phyloP scores from a whole-genome alignment of 2,113 vertebrate species.

The Malurus alboscapulatus region DNA sequence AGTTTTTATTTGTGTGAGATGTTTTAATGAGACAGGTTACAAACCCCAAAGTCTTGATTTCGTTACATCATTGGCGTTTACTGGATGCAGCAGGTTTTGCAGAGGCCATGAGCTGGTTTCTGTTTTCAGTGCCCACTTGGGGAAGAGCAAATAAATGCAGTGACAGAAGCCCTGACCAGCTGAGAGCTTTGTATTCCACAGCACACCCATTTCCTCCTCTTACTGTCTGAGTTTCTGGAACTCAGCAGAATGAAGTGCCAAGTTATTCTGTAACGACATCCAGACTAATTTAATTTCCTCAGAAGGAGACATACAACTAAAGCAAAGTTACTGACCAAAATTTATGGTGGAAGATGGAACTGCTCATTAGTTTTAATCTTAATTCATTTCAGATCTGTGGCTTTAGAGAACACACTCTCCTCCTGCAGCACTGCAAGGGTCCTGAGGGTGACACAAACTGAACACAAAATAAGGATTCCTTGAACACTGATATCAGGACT shows the following conservation, averaged over 20 bases:
- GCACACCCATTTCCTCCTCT: neutral
- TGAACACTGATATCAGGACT: neutral
- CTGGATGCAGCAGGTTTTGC: neutral
- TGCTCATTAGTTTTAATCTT: neutral
- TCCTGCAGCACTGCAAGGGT: constrained; percentile 72
- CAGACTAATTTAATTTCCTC: neutral
- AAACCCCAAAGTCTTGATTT: neutral
- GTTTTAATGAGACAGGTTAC: neutral
- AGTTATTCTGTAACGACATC: neutral
- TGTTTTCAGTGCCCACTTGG: neutral
- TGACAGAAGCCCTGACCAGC: neutral
- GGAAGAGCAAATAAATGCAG: neutral
- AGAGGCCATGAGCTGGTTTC: neutral
- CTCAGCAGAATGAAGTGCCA: neutral
- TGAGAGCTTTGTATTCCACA: neutral
- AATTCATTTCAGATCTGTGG: constrained; percentile 74
- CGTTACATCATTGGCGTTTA: neutral
- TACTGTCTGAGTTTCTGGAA: neutral
- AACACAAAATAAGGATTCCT: constrained; percentile 38
- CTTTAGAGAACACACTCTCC: constrained; percentile 77
- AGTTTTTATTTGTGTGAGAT: neutral
- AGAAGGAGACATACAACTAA: neutral
- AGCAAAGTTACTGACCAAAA: neutral
- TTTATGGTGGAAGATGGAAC: neutral
- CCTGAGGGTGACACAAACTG: constrained; percentile 31